Conservation (phyloP, 2,113 vertebrate genomes). For the Elanus axillaris region DNA sequence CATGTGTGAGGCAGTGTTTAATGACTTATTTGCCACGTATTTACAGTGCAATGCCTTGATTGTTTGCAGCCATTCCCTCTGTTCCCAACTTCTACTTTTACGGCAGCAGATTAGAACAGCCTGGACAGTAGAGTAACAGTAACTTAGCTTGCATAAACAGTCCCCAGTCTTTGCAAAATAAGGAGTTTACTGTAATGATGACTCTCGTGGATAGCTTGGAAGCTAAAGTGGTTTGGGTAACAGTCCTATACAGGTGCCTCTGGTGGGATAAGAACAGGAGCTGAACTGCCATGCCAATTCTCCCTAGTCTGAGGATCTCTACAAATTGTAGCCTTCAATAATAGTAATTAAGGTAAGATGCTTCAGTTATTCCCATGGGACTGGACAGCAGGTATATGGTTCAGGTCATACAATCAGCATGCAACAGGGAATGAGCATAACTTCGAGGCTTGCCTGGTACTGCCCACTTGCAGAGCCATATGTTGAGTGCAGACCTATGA, state of each 20-base stretch:
- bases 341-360: background rate
- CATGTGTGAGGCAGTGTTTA: background rate
- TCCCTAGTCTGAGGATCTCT: background rate
- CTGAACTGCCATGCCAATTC: background rate
- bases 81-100: background rate
- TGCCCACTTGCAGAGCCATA: accelerated
- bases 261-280: background rate
- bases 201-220: background rate
- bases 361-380: background rate
- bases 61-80: background rate
- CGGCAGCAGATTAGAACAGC: background rate
- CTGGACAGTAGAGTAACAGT: background rate
- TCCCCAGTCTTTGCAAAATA: background rate
- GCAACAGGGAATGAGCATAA: background rate
- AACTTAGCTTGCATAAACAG: background rate
- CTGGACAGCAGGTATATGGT: accelerated
- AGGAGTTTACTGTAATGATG: background rate
- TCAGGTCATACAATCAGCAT: background rate
- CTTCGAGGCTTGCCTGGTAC: background rate
- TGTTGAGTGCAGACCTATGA: background rate
- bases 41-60: background rate
- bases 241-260: background rate
- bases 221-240: background rate
- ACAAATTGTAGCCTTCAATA: background rate
- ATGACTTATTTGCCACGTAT: background rate